Percentiles rank a stretch among this genome's conserved stretches.
Conservation (phyloP, 1,140 invertebrate species). For the Platorchestia sp. region DNA sequence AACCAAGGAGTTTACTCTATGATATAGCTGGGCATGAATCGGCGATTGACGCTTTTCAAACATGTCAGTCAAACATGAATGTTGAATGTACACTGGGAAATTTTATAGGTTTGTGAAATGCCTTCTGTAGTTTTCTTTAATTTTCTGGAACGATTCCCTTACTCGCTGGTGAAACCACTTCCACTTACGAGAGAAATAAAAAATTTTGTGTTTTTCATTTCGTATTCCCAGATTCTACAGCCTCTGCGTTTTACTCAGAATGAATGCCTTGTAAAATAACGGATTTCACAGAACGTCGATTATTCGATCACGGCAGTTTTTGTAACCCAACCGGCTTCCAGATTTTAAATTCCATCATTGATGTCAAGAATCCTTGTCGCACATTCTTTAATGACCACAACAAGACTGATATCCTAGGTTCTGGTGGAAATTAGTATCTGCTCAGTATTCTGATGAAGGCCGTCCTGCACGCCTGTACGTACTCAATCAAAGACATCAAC, state of each 20-base stretch:
- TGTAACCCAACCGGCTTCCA: not conserved
- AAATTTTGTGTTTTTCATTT: too few species aligned
- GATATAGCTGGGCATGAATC: not conserved
- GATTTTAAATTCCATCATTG: not conserved
- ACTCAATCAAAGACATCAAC: not conserved
- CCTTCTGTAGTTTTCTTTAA: not conserved
- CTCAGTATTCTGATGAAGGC: not conserved
- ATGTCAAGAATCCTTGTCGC: not conserved
- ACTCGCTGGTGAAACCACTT: not conserved
- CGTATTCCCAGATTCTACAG: too few species aligned
- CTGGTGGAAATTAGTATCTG: not conserved
- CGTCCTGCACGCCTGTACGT: not conserved
- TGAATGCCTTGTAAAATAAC: too few species aligned
- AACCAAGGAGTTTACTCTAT: not conserved
- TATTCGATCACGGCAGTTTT: not conserved
- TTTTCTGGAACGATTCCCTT: not conserved
- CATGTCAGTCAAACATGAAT: not conserved
- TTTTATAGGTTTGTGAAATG: not conserved
- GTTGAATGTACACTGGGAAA: not conserved
- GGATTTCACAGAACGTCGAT: not conserved
- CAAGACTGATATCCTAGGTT: not conserved
- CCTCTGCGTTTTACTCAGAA: too few species aligned
- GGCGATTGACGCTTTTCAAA: not conserved
- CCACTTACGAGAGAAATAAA: too few species aligned
- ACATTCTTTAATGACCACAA: not conserved